A percentile compares a stretch with the other conserved stretches of the same genome.
These are phyloP conservation scores for Magallana gigas DNA, from an alignment of 1,140 invertebrate genomes.

Conservation along the genomic window DNA sequence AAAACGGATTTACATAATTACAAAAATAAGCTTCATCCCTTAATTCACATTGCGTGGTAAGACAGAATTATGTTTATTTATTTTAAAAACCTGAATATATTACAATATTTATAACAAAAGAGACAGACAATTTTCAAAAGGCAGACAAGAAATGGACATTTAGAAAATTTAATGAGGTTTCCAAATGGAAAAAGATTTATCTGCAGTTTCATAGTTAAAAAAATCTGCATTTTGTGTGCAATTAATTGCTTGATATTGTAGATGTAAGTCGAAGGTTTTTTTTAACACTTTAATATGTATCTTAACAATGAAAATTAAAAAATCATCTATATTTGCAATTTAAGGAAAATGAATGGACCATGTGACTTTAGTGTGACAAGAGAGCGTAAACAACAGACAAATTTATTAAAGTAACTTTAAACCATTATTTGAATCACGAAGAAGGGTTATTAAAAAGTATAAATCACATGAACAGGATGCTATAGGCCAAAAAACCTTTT, in stretches of 20 bases:
- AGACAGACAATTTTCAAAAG: neutral
- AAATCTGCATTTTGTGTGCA: too few relatives aligned
- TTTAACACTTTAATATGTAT: neutral
- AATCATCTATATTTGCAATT: too few relatives aligned
- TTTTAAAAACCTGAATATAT: constrained; percentile 8
- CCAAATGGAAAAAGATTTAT: neutral
- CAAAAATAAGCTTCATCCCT: neutral
- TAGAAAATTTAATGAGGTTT: neutral
- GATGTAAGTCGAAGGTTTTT: neutral
- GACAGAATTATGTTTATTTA: neutral
- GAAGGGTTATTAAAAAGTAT: too few relatives aligned
- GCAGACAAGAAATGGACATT: neutral
- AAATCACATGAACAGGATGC: too few relatives aligned
- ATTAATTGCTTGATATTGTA: neutral
- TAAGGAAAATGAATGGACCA: too few relatives aligned
- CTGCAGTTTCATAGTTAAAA: neutral
- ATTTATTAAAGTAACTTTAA: too few relatives aligned
- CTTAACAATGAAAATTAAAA: too few relatives aligned
- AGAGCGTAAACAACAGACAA: too few relatives aligned
- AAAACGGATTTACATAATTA: constrained; percentile 8
- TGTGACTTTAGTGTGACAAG: too few relatives aligned
- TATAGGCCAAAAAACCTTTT: too few relatives aligned
- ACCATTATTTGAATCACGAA: too few relatives aligned
- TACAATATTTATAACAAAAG: neutral
- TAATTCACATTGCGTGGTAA: neutral